phyloP scores from a whole-genome alignment of 2,888 invertebrate species.

The Desoria tigrina region DNA sequence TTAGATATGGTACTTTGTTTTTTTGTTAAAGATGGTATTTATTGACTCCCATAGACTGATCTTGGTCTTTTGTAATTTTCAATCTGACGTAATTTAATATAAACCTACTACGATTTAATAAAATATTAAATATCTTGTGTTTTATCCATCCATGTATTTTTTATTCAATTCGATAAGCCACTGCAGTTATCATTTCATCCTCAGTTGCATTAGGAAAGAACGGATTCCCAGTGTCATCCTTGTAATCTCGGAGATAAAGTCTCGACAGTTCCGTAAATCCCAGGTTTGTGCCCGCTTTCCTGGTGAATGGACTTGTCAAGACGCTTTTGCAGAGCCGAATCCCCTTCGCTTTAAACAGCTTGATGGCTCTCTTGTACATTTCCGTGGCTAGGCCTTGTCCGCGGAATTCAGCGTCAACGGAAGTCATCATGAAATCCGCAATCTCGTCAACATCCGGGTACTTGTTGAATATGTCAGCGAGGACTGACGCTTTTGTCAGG shows the following conservation, averaged over 20 bases:
- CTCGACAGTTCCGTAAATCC: slow-evolving; percentile 30
- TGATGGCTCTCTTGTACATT: slow-evolving; percentile 13
- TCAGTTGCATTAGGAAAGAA: not conserved
- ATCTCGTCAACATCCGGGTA: slow-evolving; percentile 9
- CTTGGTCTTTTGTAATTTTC: no score
- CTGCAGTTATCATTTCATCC: not conserved
- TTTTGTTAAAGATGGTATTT: no score
- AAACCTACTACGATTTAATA: no score
- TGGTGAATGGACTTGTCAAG: slow-evolving; percentile 30
- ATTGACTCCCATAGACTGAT: no score
- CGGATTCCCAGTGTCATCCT: slow-evolving; percentile 5
- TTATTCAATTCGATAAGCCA: not conserved
- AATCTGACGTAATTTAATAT: no score
- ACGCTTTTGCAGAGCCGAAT: slow-evolving; percentile 22
- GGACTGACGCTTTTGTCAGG: not conserved
- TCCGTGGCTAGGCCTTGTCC: slow-evolving; percentile 29
- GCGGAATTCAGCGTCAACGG: slow-evolving; percentile 18
- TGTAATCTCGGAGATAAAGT: slow-evolving; percentile 26
- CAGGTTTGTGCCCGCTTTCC: slow-evolving; percentile 26
- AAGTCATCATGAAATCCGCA: slow-evolving; percentile 27
- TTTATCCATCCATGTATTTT: no score
- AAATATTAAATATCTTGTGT: no score
- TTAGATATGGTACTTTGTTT: no score
- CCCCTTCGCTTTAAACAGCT: slow-evolving; percentile 2
- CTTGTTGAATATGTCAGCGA: not conserved